Base-by-base conservation (phyloP, 2,113 vertebrate genomes). In the Protomyctophum bolini region DNA sequence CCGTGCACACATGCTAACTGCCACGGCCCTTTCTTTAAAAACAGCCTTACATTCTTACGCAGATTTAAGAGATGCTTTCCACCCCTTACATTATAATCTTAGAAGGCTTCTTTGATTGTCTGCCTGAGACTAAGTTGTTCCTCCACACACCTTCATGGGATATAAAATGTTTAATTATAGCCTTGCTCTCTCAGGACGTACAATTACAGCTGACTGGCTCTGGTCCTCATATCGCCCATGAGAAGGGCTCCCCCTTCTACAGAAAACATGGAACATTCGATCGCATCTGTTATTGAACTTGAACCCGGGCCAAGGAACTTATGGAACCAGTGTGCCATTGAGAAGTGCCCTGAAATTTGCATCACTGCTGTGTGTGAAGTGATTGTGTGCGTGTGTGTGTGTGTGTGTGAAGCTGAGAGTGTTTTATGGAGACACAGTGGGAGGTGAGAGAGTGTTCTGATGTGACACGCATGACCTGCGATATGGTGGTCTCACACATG, bases 101-200 rank as follows among this genome's bases (percentile, higher is more conserved):
- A 63, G 1, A 6, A 28, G 7, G 63, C 46, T 68, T 45, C 80
- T 86, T 77, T 76, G 62, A 70, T 76, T 58, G 28, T 79, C 52
- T 71, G 59, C 82, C 63, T 72, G 64, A 78, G 76, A 64, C 84
- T 66, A n/a, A n/a, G n/a, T n/a, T 60, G 10, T 70, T 79, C 58
- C 68, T 14, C 57, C 80, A 68, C 69, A 77, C 86, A 83, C 81
- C 81, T 87, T 77, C 63, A 59, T 74, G 66, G 75, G 69, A 82
- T 75, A 76, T 65, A 54, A 86, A 90, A 77, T 58, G 77, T 75
- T 69, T 82, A 81, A 89, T 87, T 77, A 71, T 60, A 75, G 83
- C 46, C 51, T 73, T 70, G 33, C 68, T 29, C 64, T 80, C 82
- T n/a, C n/a, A n/a, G 88, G 83, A 89, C 82, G 7, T 81, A 29